Base-by-base conservation (phyloP, 2,797 vertebrate genomes). In the Rhinichthys osculus region DNA sequence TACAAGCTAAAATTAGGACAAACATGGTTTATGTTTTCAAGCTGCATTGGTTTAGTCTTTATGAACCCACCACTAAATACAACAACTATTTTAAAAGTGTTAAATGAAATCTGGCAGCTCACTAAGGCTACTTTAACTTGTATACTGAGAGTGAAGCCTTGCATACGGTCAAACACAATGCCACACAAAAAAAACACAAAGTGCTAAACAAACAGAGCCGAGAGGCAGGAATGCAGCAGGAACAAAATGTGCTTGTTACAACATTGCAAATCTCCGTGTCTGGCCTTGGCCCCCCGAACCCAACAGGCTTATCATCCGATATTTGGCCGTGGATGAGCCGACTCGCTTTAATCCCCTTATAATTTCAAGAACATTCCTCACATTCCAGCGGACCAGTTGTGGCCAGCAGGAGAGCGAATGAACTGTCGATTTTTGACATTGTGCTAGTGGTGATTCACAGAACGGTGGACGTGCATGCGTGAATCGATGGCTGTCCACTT, bases 291-390 rank as follows among this genome's bases (percentile, higher is more conserved):
- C 89, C 89, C 86, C 83, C 57, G 81, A 86, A 90, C 86, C 90
- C 90, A 90, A 86, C 89, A 86, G 91, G 91, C 91, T 93, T 94
- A 93, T 93, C 87, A 84, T 91, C 82, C 90, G 91, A 91, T 91
- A 91, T 92, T 92, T 93, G 90, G 91, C 91, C 86, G 81, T 81
- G 66, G 91, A 91, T 76, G 83, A 90, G 89, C 87, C 85, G 88
- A 79, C 91, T 89, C 81, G 78, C 9, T 38, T 86, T 93, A 94
- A 95, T 94, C 93, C 91, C 90, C 88, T 87, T 92, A 93, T 93
- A 91, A 94, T 94, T 94, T 92, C 90, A 90, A 88, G 80, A 84
- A 89, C 91, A 94, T 94, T 93, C 93, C 90, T 92, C 74, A 84
- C 89, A 95, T 95, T 95, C 93, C 90, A 87, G 78, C 38, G 23